A percentile compares a stretch with the other conserved stretches of the same genome.
phyloP scores from a whole-genome alignment of 2,888 invertebrate genomes.

The Drosophila pseudotalamancana region DNA sequence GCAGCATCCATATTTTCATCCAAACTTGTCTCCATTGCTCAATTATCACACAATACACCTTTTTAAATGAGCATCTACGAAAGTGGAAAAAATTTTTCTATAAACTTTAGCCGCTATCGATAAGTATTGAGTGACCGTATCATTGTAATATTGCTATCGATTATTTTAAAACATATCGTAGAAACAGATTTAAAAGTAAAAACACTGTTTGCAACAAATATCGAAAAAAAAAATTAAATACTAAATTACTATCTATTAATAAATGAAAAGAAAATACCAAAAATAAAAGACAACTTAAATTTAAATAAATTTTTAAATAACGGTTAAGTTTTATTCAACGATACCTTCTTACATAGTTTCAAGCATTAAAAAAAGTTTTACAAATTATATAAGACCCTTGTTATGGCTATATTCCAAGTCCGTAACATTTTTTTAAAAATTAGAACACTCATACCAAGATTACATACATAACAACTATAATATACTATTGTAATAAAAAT shows the following conservation, averaged over 20 bases:
- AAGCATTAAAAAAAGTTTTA: too few species aligned
- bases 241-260: neutral
- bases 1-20: constrained; percentile 67
- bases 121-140: constrained; percentile 25
- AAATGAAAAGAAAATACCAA: neutral
- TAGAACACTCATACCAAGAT: too few species aligned
- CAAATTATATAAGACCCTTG: too few species aligned
- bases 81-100: constrained; percentile 43
- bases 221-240: neutral
- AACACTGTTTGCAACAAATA: neutral
- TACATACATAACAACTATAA: too few species aligned
- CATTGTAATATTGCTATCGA: constrained; percentile 26
- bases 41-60: constrained; percentile 19
- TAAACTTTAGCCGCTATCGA: constrained; percentile 68
- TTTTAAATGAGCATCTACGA: constrained; percentile 45
- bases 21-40: constrained; percentile 62
- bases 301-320: too few species aligned
- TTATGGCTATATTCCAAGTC: too few species aligned
- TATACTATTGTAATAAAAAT: neutral
- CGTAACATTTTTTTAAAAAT: too few species aligned
- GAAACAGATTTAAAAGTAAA: neutral
- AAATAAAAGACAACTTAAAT: too few species aligned
- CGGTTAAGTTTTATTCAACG: too few species aligned
- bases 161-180: too few species aligned
- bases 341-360: too few species aligned